Base-by-base conservation (phyloP, 2,113 vertebrate genomes). In the Danio rerio region DNA sequence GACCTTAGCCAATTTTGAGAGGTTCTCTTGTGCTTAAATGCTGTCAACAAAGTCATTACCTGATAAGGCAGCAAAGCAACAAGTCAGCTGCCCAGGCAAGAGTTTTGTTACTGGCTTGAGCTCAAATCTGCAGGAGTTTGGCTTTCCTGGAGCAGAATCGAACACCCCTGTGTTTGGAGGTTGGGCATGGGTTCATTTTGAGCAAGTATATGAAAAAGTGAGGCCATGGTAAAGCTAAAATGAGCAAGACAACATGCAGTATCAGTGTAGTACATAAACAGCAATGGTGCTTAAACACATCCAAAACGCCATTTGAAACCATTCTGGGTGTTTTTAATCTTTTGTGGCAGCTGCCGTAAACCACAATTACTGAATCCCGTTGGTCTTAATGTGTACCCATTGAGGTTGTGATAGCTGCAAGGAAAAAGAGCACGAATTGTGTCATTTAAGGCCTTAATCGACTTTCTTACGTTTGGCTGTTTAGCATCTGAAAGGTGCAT, bases 331-430 rank as follows among this genome's bases (percentile, higher is more conserved):
- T 88, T 88, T 87, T 88, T 86, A 90, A 85, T 69, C 86, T 87
- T 81, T 87, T 85, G 88, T 89, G 90, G 89, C 90, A 91, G 91
- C 91, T 91, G 89, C 42, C 83, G 59, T 12, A 4, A 70, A 85
- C 52, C 79, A 76, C 45, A 50, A 56, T 83, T 80, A 66, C 49
- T 74, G 81, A 77, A 75, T 76, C 53, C 47, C 61, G 5, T 71
- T 53, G 63, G 63, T 83, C 43, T 53, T 82, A 53, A 15, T 74
- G 52, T 69, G 61, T 73, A 43, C 58, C 58, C 78, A 21, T 15
- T 58, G 43, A 49, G 76, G 47, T 82, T 59, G 49, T 78, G 63
- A 47, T 82, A 73, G 43, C 56, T 84, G n/a, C 16, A 56, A 72
- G 53, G 74, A 45, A 49, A 58, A 61, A 42, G 9, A 42, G 9